These are phyloP conservation scores for Zaprionus vittiger DNA, from an alignment of 1,140 invertebrate species.

Conservation along the genomic window DNA sequence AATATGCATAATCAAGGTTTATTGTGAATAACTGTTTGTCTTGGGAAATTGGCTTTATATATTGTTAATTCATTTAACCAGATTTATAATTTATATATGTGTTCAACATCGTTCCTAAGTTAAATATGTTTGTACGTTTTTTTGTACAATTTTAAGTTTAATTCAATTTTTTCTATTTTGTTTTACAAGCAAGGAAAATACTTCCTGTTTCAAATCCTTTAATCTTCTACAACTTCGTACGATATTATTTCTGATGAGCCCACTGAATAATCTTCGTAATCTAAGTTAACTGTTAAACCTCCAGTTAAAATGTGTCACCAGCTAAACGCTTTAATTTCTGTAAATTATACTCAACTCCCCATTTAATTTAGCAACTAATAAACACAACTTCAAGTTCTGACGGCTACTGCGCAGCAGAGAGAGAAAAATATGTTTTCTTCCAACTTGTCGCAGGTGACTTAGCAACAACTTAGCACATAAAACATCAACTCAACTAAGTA, in stretches of 20 bases:
- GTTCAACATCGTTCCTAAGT: too few species aligned
- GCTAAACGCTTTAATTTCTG: background rate
- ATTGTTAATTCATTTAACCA: too few species aligned
- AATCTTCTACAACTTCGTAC: too few species aligned
- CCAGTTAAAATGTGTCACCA: background rate
- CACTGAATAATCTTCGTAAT: background rate
- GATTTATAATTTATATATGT: too few species aligned
- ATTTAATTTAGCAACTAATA: background rate
- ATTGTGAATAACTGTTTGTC: background rate
- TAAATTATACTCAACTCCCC: background rate
- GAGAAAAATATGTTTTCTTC: conserved; percentile 42
- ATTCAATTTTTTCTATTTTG: too few species aligned
- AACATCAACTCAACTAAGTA: conserved; percentile 50
- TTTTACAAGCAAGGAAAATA: too few species aligned
- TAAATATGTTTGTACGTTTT: too few species aligned
- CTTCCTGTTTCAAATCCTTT: too few species aligned
- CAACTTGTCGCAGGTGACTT: conserved; percentile 61
- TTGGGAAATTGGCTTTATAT: too few species aligned
- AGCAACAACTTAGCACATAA: conserved; percentile 60
- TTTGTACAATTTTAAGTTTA: too few species aligned
- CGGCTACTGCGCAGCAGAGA: background rate
- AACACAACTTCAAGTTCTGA: background rate
- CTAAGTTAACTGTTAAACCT: background rate
- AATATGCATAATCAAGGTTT: background rate
- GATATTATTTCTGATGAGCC: too few species aligned